Evolutionary conservation across 2,113 vertebrate species (phyloP), one percentile per base, ranked within the genome.

Genomic region (Halcyon senegalensis): DNA sequence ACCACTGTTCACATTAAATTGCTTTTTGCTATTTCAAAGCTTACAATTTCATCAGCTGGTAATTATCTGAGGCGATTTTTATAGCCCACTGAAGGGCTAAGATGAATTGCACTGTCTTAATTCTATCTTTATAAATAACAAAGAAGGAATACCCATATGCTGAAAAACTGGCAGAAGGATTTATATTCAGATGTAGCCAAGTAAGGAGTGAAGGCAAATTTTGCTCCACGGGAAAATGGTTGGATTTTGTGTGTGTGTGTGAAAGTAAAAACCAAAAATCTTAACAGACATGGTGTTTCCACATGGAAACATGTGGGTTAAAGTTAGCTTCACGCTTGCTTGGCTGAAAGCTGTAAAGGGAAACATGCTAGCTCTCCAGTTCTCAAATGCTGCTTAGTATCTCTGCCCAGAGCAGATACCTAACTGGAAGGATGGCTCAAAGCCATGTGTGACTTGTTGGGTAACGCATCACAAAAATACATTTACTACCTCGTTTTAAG

Each of bases 61-160:
- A 96, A 97, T 96, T 96, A 96, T 87, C 67, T 39, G 67, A 94
- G 55, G 55, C 77, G 91, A 91, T 83, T 97, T 96, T 96, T 95
- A 94, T 94, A 83, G 84, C 69, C 51, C 48, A 84, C 86, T 94
- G 91, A 96, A 89, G 81, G 70, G 84, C 93, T 91, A 77, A 91
- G 87, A 95, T 81, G 70, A 91, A 94, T 92, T 85, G n/a, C 33
- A 70, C 37, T 79, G 92, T 87, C 91, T 93, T 96, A 86, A 59
- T 59, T 72, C 59, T 81, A 63, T 75, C 90, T 92, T 96, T 93
- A 89, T 72, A 96, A 96, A 93, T 91, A 92, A 96, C 70, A 89
- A 92, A 92, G 50, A 88, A 93, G 81, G 89, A 94, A 89, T 87
- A 74, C 30, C 55, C 50, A 62, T 90, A 76, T 67, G 63, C 70